These are phyloP conservation scores for Ctenodactylus gundi DNA, from an alignment of 2,113 vertebrate species.

Conservation along the genomic window DNA sequence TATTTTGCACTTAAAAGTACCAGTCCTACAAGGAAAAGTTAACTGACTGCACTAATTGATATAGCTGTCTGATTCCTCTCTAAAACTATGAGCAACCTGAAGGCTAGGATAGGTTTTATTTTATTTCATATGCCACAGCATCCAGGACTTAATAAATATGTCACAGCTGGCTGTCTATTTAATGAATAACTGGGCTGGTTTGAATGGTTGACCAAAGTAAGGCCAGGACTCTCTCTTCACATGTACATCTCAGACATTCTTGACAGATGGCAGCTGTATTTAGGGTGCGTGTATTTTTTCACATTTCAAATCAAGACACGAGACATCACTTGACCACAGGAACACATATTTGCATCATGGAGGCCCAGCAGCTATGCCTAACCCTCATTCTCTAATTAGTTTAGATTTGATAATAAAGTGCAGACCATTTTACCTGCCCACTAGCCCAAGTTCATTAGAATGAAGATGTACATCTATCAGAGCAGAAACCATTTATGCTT, in stretches of 20 bases:
- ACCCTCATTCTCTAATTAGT: background rate
- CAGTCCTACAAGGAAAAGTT: constrained; percentile 2
- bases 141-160: background rate
- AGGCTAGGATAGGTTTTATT: background rate
- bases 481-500: background rate
- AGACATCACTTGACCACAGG: background rate
- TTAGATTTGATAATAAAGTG: background rate
- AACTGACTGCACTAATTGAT: background rate
- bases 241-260: background rate
- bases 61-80: background rate
- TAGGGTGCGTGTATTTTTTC: background rate
- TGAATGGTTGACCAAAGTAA: background rate
- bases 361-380: background rate
- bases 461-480: background rate
- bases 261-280: background rate
- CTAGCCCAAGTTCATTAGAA: background rate
- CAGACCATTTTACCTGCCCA: background rate
- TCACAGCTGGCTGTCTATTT: background rate
- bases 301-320: background rate
- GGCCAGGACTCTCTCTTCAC: background rate
- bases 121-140: background rate
- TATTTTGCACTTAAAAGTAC: background rate
- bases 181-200: too few species aligned
- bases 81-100: background rate
- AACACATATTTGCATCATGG: background rate